Conservation (phyloP, 2,888 invertebrate genomes). For the Leistus spinibarbis region DNA sequence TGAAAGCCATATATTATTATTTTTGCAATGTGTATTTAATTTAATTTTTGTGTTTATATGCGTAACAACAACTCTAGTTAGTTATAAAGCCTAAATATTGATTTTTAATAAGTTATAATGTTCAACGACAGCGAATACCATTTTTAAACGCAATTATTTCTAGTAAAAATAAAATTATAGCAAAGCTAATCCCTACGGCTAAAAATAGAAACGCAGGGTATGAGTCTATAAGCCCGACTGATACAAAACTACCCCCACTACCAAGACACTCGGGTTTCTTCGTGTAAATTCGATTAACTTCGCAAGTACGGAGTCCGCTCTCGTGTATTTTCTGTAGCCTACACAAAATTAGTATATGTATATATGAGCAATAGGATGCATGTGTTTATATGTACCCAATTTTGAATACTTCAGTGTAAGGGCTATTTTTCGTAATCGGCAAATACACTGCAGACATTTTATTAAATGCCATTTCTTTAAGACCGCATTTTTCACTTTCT, state of each 20-base stretch:
- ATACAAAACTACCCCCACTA: slow-evolving; percentile 42
- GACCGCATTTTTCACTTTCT: slow-evolving; percentile 70
- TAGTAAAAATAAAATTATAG: slow-evolving; percentile 36
- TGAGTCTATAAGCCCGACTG: slow-evolving; percentile 45
- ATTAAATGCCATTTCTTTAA: slow-evolving; percentile 63
- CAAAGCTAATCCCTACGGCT: slow-evolving; percentile 38
- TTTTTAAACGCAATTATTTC: slow-evolving; percentile 32
- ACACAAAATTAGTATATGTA: not conserved
- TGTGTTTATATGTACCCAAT: slow-evolving; percentile 58
- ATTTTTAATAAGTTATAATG: too few relatives aligned
- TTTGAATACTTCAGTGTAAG: slow-evolving; percentile 62
- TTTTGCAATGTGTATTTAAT: too few relatives aligned
- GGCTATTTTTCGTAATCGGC: slow-evolving; percentile 61
- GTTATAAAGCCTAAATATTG: too few relatives aligned
- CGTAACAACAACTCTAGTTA: too few relatives aligned
- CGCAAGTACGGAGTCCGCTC: slow-evolving; percentile 42
- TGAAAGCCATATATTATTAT: too few relatives aligned
- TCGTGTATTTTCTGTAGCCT: slow-evolving; percentile 40
- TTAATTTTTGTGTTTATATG: too few relatives aligned
- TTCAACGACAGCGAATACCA: not conserved
- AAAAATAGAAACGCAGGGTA: slow-evolving; percentile 45
- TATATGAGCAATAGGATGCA: not conserved
- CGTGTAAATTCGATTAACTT: slow-evolving; percentile 41
- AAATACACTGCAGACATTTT: slow-evolving; percentile 63
- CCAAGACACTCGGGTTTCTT: slow-evolving; percentile 43